Evolutionary conservation across 1,140 invertebrate species (phyloP), one percentile per base, ranked within the genome.

Genomic region (Drosophila equinoxialis): DNA sequence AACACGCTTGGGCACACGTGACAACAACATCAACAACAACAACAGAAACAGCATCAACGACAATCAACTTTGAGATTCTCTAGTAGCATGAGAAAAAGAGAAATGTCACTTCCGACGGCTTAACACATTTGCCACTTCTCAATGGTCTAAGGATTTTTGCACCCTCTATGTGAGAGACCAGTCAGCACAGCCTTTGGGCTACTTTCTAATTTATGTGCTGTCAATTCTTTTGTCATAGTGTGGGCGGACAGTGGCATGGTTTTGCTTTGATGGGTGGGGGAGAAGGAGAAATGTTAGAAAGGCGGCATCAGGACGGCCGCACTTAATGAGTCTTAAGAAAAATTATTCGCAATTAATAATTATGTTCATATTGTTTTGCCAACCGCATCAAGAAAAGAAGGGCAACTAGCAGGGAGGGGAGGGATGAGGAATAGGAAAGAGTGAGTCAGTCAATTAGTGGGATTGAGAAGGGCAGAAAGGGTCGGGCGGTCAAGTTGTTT

Each of bases 261-360:
- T 30, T 30, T 30, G 30, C 6, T 5, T 30, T 23, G n/a, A 1
- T 4, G 13, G 68, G n/a, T 26, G 4, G 20, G 39, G 39, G 35
- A 39, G 39, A 6, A 35, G 17, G 17, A 17, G 17, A 6, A 63
- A 54, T 30, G 41, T 14, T 26, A 23, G 23, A 30, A 33, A 48
- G 76, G 65, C 65, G 73, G 60, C 68, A 72, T 68, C 33, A 65
- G 48, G 74, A 63, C 74, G 68, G 74, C 63, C 71, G 71, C 68
- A 79, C 68, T 82, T 82, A 82, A 82, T 82, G 80, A 82, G 77
- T 66, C 77, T 77, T 71, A 77, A 82, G 80, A 82, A 82, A 82
- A 82, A 82, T 82, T 77, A 82, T 82, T 82, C 59, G 80, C 71
- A 82, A 82, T 82, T 82, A 82, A 82, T 82, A 82, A 82, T 82